Conservation (phyloP, 2,113 vertebrate species). For the Chascanopsetta lugubris region DNA sequence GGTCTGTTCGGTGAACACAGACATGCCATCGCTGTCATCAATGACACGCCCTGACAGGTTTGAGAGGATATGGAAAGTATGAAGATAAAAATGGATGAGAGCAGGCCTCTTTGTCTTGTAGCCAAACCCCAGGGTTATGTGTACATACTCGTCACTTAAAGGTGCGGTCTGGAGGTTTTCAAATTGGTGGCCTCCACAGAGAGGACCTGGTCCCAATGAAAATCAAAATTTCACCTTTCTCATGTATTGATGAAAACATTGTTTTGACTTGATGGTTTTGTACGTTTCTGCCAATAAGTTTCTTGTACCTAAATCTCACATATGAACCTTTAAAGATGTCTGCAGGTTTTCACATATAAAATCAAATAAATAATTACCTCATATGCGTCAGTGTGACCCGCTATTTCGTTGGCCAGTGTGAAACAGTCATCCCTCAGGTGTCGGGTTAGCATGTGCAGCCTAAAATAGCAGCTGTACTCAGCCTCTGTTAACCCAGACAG, state of each 20-base stretch:
- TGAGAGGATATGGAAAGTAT: background rate
- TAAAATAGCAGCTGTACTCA: constrained; percentile 61
- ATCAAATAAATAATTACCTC: background rate
- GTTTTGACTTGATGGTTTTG: too few species aligned
- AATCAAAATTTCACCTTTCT: too few species aligned
- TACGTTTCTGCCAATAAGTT: too few species aligned
- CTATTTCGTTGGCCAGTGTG: constrained; percentile 34
- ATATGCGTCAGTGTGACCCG: constrained; percentile 2
- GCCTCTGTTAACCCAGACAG: constrained; percentile 31
- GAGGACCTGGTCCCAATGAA: too few species aligned
- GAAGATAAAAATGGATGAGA: too few species aligned
- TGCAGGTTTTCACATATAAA: background rate
- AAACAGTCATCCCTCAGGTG: constrained; percentile 47
- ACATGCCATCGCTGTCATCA: background rate
- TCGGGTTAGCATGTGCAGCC: constrained; percentile 56
- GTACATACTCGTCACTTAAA: background rate
- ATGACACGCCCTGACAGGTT: constrained; percentile 39
- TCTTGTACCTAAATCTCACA: too few species aligned
- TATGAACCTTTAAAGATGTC: too few species aligned
- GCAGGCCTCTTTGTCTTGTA: constrained; percentile 1
- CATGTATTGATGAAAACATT: too few species aligned
- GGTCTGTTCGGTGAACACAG: background rate
- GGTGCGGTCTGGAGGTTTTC: too few species aligned
- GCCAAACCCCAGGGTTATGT: background rate
- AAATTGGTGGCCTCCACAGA: too few species aligned